Evolutionary conservation across 2,113 vertebrate genomes (phyloP), one percentile per base, ranked within the genome.

Genomic region (Kryptolebias marmoratus): DNA sequence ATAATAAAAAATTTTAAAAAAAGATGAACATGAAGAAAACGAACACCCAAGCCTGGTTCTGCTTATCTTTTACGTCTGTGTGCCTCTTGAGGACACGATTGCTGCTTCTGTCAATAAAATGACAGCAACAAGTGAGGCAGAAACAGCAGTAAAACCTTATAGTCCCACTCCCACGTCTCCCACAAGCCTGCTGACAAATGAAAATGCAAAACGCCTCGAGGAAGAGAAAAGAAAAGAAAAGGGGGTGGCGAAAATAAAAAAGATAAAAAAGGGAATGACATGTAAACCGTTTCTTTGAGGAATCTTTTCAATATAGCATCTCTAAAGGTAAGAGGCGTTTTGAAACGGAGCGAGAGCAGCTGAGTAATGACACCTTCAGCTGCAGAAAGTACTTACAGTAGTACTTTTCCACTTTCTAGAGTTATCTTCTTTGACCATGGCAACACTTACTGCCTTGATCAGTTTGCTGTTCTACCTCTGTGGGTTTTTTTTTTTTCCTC

Each of bases 91-190:
- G 71, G 85, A 80, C 64, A 89, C 75, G 89, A 86, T 75, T 64
- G 48, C 67, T 75, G 79, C 81, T 74, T 73, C 84, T 79, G 86
- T 86, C 77, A 74, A 75, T 77, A 72, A 81, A 88, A 80, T 85
- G 60, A 82, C 27, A 84, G 81, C 77, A 60, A 56, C 14, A 64
- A 61, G 11, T 68, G 31, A 73, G 62, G 67, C 42, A 73, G 60
- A 10, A 11, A 79, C 74, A 80, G 79, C 68, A 69, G 48, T 77
- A 68, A 48, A 52, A 75, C 64, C 55, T 32, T 54, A 77, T 61
- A 62, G 22, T 44, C 7, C 14, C 49, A 42, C 18, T 50, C 27
- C 18, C 27, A 15, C 5, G 5, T 44, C 27, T 27, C 9, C 30
- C 61, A 58, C 18, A 66, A 68, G 48, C 47, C 55, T 50, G 61